phyloP scores from a whole-genome alignment of 2,888 invertebrate species.

The Chironomus tentans region DNA sequence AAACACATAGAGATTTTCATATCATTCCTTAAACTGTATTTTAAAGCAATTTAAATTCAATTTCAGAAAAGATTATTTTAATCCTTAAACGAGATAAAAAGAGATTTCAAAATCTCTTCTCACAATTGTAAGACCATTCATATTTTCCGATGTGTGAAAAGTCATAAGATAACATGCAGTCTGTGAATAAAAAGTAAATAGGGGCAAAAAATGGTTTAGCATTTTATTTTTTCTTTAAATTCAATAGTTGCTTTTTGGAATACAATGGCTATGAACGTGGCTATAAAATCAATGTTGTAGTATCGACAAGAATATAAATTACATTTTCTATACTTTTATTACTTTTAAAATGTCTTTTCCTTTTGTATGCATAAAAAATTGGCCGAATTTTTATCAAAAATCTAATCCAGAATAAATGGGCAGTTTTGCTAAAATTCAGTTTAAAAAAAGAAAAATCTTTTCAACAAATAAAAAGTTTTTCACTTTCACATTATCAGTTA shows the following conservation, averaged over 20 bases:
- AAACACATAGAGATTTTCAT: no score
- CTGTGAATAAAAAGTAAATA: background rate
- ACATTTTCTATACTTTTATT: background rate
- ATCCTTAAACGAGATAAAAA: background rate
- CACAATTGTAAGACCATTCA: slow-evolving; percentile 1
- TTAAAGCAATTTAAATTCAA: slow-evolving; percentile 13
- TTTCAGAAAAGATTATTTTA: slow-evolving; percentile 1
- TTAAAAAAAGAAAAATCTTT: background rate
- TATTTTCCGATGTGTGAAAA: slow-evolving; percentile 23
- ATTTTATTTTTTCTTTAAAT: background rate
- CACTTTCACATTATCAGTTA: background rate
- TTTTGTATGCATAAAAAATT: background rate
- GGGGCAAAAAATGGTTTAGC: background rate
- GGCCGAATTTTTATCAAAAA: background rate
- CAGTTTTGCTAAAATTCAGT: background rate
- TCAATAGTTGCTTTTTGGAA: background rate
- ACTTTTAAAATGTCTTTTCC: background rate
- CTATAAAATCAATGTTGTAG: slow-evolving; percentile 12
- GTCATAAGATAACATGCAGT: slow-evolving; percentile 9
- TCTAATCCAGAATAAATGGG: slow-evolving; percentile 24
- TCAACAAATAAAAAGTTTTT: background rate
- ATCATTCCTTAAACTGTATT: background rate
- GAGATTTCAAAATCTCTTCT: background rate
- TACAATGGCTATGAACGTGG: background rate
- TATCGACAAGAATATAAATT: slow-evolving; percentile 25